Conservation (phyloP, 2,113 vertebrate species). For the Tragelaphus imberbis region DNA sequence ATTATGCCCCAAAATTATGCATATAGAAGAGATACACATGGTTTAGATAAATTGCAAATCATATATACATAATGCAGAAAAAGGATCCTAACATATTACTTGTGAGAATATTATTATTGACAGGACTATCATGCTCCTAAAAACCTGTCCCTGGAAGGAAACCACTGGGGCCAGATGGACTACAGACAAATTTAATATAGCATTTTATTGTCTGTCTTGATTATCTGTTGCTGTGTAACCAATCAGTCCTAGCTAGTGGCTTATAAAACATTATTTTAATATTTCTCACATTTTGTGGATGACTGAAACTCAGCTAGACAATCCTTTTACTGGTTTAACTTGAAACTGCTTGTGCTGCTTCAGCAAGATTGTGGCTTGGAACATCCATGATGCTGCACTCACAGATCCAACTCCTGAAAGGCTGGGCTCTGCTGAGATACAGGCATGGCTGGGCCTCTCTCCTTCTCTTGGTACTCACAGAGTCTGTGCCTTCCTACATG, state of each 20-base stretch:
- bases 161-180: neutral
- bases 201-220: neutral
- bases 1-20: neutral
- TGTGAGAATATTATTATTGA: neutral
- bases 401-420: neutral
- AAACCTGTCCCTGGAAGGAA: neutral
- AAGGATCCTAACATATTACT: neutral
- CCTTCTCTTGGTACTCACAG: neutral
- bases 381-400: neutral
- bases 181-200: neutral
- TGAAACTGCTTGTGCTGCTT: neutral
- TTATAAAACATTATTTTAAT: neutral
- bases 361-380: neutral
- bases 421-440: neutral
- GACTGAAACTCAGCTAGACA: neutral
- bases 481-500: neutral
- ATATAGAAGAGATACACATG: neutral
- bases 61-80: neutral
- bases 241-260: neutral
- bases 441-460: neutral
- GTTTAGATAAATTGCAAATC: constrained; percentile 22
- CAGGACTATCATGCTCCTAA: neutral
- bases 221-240: neutral
- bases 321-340: neutral
- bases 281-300: neutral